A percentile compares a stretch with the other conserved stretches of the same genome.
phyloP scores from a whole-genome alignment of 1,140 invertebrate species.

The Aphaenogaster ashmeadi region DNA sequence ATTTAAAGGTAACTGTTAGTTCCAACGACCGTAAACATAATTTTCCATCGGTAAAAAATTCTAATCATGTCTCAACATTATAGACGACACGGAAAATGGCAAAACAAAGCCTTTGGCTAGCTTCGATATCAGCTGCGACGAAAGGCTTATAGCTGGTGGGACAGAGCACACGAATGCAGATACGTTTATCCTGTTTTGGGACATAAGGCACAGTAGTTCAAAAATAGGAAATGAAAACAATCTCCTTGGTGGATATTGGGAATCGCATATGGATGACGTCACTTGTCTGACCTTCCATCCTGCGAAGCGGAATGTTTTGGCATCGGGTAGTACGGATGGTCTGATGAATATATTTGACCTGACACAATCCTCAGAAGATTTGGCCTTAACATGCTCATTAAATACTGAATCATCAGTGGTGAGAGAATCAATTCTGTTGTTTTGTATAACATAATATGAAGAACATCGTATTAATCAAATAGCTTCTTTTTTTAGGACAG shows the following conservation, averaged over 20 bases:
- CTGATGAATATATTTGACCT: slow-evolving; percentile 96
- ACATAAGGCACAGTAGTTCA: slow-evolving; percentile 88
- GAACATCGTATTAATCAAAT: slow-evolving; percentile 23
- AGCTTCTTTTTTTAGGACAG: slow-evolving; percentile 81
- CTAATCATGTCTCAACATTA: slow-evolving; percentile 19
- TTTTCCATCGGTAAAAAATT: slow-evolving; percentile 34
- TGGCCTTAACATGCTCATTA: slow-evolving; percentile 93
- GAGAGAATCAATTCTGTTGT: slow-evolving; percentile 70
- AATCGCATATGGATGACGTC: slow-evolving; percentile 95
- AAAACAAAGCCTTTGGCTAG: slow-evolving; percentile 89
- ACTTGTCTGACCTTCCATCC: slow-evolving; percentile 94
- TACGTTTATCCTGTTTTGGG: slow-evolving; percentile 94
- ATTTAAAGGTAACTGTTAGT: slow-evolving; percentile 87
- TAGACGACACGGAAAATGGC: slow-evolving; percentile 86
- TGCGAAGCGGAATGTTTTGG: slow-evolving; percentile 90
- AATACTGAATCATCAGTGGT: slow-evolving; percentile 95
- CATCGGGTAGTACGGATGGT: slow-evolving; percentile 94
- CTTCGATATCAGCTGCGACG: slow-evolving; percentile 93
- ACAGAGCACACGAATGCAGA: slow-evolving; percentile 91
- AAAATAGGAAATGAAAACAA: slow-evolving; percentile 85
- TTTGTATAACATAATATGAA: neutral
- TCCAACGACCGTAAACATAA: slow-evolving; percentile 65
- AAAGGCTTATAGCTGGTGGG: slow-evolving; percentile 92
- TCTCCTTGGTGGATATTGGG: slow-evolving; percentile 94
- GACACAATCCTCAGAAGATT: slow-evolving; percentile 91